Base-by-base conservation (phyloP, 2,113 vertebrate genomes). In the Neodontobutis hainanensis region DNA sequence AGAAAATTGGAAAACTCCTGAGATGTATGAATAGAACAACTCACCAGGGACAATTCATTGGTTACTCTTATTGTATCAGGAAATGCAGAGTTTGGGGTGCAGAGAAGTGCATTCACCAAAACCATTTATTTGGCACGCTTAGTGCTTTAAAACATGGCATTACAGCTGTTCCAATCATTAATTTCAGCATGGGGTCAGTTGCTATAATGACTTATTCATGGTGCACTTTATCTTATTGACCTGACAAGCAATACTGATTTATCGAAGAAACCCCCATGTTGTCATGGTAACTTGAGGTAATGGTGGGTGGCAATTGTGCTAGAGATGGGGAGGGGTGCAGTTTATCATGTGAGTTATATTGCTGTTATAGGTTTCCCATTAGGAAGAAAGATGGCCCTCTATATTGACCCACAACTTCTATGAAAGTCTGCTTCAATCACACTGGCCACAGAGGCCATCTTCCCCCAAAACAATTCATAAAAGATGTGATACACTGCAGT, bases 1-100 rank as follows among this genome's bases (percentile, higher is more conserved):
- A 82, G 84, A 87, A 94, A 93, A 94, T 94, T 91, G 91, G 91
- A 94, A 88, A 93, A 82, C 51, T 80, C 92, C 84, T 53, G 60
- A 77, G 88, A 78, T 84, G 73, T 72, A 79, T 79, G 81, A 52
- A 89, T 15, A 73, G 83, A 82, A 32, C 64, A 83, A 88, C 0
- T 16, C 82, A 48, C 7, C 51, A 84, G 57, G 64, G 84, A 14
- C 72, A 81, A 87, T 82, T 81, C 73, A 80, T 56, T 53, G 81
- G 74, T 19, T 68, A 36, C 65, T 75, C 48, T 79, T 65, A 70
- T 58, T 84, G 87, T 84, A 69, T 70, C 4, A 19, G 64, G n/a
- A 61, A 51, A 65, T 32, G 15, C 60, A 56, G 69, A 55, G 79
- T 75, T 72, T 70, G 38, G 52, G 46, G 52, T 11, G 49, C 49